Conservation (phyloP, 35 echinoderm and acorn worm genomes). For the Eucidaris tribuloides region DNA sequence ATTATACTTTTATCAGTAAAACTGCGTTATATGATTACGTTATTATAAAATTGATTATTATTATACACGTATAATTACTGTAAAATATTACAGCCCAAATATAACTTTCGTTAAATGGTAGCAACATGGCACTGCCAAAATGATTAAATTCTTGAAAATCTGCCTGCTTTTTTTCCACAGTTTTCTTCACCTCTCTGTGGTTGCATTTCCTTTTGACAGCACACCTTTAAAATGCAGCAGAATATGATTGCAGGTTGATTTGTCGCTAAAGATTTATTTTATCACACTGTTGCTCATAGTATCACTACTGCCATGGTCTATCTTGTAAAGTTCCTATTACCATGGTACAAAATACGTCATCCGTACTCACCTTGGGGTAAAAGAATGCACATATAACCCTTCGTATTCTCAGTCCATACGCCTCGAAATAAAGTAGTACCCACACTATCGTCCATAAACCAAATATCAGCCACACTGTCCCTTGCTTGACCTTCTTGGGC, state of each 20-base stretch:
- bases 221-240: too few relatives aligned
- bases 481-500: constrained; percentile 27
- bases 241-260: neutral
- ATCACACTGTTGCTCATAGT: neutral
- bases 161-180: too few relatives aligned
- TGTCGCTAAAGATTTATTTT: neutral
- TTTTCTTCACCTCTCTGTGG: too few relatives aligned
- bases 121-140: too few relatives aligned
- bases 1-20: too few relatives aligned
- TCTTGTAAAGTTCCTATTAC: neutral
- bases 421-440: constrained; percentile 67
- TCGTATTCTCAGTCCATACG: constrained; percentile 69
- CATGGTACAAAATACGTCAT: neutral
- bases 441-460: constrained; percentile 32
- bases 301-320: neutral
- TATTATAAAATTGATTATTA: too few relatives aligned
- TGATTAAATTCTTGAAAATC: too few relatives aligned
- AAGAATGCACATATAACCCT: constrained; percentile 83
- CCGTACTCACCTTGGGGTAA: constrained; percentile 63
- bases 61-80: too few relatives aligned
- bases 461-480: constrained; percentile 29
- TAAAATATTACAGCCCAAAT: too few relatives aligned
- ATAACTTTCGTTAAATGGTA: too few relatives aligned
- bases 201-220: too few relatives aligned
- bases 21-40: too few relatives aligned